Evolutionary conservation across 2,113 vertebrate genomes (phyloP), one percentile per base, ranked within the genome.

Genomic region (Daubentonia madagascariensis): DNA sequence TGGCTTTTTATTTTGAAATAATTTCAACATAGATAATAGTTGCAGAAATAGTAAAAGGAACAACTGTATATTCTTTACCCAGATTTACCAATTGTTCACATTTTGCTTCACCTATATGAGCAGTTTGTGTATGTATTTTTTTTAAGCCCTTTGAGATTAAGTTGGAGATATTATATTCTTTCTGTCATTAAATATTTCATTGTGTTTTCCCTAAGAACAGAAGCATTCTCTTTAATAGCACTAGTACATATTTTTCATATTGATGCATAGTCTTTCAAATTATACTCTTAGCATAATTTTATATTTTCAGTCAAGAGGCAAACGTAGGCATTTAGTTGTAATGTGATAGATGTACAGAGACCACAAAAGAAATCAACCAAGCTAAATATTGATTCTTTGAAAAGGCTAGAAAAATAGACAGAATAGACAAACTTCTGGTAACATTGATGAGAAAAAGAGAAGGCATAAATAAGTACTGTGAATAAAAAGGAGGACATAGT

Each of bases 351-450:
- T 30, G 9, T 94, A 75, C 40, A 93, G 35, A 89, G 23, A 65
- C 67, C 52, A 94, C 57, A 72, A 94, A 59, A 96, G 91, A 96
- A 90, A 73, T 95, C 6, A 95, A 1, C 35, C 90, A 84, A 87
- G 63, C 30, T 80, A 80, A 50, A 95, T 89, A 57, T 40, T 91
- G 30, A 93, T 79, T 97, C 11, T 97, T 95, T 76, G 10, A 61
- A 76, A 95, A 85, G 50, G 59, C 18, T 73, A 63, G 59, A 68
- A 95, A 89, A 80, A 32, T n/a, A 94, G 72, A 70, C 48, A 95
- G 72, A 75, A 30, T 48, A 75, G 73, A 32, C 43, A 76, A 85
- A 61, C 3, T 6, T 72, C 59, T 68, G 57, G 22, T 28, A 73
- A 67, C 50, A 57, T 22, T 72, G 18, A 16, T 83, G 23, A 89